phyloP scores from a whole-genome alignment of 2,113 vertebrate genomes.

The Bufo bufo region DNA sequence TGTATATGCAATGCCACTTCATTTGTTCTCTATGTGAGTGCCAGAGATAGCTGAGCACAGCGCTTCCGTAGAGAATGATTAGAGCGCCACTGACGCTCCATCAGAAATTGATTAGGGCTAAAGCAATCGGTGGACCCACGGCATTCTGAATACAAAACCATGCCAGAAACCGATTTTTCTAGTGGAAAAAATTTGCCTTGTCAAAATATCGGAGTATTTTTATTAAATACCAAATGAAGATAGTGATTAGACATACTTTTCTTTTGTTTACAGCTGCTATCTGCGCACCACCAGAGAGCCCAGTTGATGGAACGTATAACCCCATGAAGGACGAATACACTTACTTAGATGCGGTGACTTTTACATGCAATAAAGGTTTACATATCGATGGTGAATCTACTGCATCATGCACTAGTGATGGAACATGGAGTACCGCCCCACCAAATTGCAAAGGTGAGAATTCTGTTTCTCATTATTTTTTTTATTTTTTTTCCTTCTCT shows the following conservation, averaged over 20 bases:
- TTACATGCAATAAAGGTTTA: constrained; percentile 58
- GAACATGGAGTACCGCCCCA: constrained; percentile 62
- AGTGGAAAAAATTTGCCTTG: no score
- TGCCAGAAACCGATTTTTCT: no score
- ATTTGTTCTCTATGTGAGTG: no score
- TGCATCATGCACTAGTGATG: constrained; percentile 54
- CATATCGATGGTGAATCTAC: constrained; percentile 54
- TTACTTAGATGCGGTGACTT: constrained; percentile 64
- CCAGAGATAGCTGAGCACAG: no score
- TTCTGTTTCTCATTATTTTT: background rate
- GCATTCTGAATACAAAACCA: no score
- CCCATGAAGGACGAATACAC: background rate
- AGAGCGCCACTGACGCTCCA: no score
- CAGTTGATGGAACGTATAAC: constrained; percentile 58
- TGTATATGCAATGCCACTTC: no score
- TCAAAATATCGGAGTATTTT: background rate
- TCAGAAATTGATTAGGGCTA: no score
- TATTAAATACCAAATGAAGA: background rate
- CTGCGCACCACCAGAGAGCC: constrained; percentile 63
- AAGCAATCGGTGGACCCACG: no score
- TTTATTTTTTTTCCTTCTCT: constrained; percentile 25
- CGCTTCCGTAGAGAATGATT: no score
- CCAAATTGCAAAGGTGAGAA: constrained; percentile 69
- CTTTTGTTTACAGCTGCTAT: constrained; percentile 59
- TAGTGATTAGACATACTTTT: background rate